Percentiles rank a stretch among this genome's conserved stretches.
These are phyloP conservation scores for Agriopis marginaria DNA, from an alignment of 2,888 invertebrate genomes.

Conservation along the genomic window DNA sequence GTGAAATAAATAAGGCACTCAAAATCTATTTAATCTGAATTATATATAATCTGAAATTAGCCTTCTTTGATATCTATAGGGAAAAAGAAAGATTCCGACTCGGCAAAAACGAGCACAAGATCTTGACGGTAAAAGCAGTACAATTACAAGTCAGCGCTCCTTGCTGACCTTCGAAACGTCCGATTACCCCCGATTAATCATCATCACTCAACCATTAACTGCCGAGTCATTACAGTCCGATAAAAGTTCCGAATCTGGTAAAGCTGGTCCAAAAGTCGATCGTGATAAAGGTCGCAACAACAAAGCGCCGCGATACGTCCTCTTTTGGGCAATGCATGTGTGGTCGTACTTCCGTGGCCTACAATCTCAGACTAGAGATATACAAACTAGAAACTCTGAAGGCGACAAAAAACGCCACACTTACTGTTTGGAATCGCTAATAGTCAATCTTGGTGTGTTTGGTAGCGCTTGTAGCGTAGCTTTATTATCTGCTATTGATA, in stretches of 20 bases:
- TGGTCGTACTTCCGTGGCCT: conserved; percentile 69
- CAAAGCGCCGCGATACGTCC: conserved; percentile 33
- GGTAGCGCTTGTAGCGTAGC: background rate
- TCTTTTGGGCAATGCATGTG: conserved; percentile 59
- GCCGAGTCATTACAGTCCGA: background rate
- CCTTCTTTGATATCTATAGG: background rate
- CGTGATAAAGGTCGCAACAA: conserved; percentile 6
- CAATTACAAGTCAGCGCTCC: conserved; percentile 12
- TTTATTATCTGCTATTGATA: background rate
- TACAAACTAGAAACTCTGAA: background rate
- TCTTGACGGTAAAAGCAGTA: conserved; percentile 6
- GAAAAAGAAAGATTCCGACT: background rate
- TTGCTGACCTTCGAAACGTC: conserved; percentile 8
- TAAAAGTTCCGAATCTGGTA: conserved; percentile 4
- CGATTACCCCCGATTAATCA: conserved; percentile 21
- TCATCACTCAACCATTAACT: conserved; percentile 19
- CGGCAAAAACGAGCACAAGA: background rate
- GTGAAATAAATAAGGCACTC: background rate
- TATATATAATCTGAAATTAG: too few species aligned
- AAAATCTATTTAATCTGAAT: too few species aligned
- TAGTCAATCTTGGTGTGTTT: background rate
- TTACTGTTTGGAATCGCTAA: background rate
- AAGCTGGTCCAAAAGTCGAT: conserved; percentile 2
- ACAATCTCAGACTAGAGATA: conserved; percentile 7
- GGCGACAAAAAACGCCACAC: background rate